These are phyloP conservation scores for Calyptomena viridis DNA, from an alignment of 2,113 vertebrate genomes.

Conservation along the genomic window DNA sequence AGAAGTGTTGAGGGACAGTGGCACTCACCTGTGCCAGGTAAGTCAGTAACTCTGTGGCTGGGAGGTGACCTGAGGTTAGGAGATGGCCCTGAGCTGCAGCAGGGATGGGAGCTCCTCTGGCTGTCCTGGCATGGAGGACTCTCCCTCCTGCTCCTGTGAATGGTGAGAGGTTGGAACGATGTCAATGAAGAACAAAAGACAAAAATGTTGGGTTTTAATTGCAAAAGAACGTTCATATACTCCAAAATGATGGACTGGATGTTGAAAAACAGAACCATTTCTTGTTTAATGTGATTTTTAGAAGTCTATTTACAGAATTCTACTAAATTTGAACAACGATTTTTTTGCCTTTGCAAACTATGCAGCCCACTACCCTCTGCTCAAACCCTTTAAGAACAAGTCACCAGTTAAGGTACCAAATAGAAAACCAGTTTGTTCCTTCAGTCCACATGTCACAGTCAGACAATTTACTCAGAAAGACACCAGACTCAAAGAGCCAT, in stretches of 20 bases:
- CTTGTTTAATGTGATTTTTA: background rate
- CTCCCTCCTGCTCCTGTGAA: background rate
- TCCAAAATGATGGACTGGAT: background rate
- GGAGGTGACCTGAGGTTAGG: background rate
- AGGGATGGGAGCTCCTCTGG: background rate
- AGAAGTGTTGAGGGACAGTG: background rate
- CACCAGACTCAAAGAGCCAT: background rate
- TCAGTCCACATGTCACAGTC: background rate
- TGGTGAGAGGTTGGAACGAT: background rate
- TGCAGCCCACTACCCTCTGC: background rate
- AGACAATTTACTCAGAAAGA: background rate
- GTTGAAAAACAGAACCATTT: background rate
- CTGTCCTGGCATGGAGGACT: background rate
- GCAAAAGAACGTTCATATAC: background rate
- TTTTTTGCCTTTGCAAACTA: background rate
- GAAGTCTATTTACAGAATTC: background rate
- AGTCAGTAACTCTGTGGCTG: fast-evolving
- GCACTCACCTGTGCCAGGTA: background rate
- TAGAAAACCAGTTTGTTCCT: background rate
- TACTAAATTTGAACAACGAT: background rate
- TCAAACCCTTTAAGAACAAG: background rate
- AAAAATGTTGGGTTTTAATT: background rate
- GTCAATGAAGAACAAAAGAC: background rate
- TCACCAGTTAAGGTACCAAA: background rate
- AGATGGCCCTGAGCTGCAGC: background rate